These are phyloP conservation scores for Plecotus auritus DNA, from an alignment of 2,113 vertebrate species.

Conservation along the genomic window DNA sequence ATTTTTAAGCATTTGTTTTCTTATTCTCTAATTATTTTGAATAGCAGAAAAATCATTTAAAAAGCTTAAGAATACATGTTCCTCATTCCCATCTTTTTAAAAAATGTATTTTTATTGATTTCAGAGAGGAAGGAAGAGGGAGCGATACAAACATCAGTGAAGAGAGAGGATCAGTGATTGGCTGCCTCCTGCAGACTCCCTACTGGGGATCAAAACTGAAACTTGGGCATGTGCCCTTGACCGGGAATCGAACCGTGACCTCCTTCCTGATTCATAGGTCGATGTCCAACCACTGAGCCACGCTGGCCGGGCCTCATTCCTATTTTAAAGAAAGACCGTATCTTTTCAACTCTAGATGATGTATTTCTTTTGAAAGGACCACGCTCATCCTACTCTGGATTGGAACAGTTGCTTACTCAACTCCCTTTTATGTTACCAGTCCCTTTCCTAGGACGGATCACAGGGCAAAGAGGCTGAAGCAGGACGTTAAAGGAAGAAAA, in stretches of 20 bases:
- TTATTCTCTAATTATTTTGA: slow-evolving; percentile 1
- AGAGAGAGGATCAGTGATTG: too few species aligned
- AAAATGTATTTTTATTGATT: too few species aligned
- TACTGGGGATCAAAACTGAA: too few species aligned
- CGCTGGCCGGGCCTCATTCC: not conserved
- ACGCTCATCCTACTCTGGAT: not conserved
- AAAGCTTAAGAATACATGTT: not conserved
- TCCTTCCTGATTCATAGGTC: too few species aligned
- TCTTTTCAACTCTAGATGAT: not conserved
- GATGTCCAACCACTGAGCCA: too few species aligned
- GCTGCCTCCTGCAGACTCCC: too few species aligned
- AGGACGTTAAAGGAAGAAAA: not conserved
- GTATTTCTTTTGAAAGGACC: not conserved
- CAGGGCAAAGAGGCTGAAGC: not conserved
- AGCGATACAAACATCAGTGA: too few species aligned
- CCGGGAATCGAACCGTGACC: too few species aligned
- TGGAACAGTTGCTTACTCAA: not conserved
- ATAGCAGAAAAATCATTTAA: not conserved
- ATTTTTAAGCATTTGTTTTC: slow-evolving; percentile 8
- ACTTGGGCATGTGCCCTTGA: too few species aligned
- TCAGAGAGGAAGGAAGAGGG: too few species aligned
- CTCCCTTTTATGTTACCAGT: not conserved
- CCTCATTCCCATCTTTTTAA: not conserved
- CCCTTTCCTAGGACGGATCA: not conserved
- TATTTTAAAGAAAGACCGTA: not conserved